These are phyloP conservation scores for Meteorus colon DNA, from an alignment of 2,888 invertebrate genomes.

Conservation along the genomic window DNA sequence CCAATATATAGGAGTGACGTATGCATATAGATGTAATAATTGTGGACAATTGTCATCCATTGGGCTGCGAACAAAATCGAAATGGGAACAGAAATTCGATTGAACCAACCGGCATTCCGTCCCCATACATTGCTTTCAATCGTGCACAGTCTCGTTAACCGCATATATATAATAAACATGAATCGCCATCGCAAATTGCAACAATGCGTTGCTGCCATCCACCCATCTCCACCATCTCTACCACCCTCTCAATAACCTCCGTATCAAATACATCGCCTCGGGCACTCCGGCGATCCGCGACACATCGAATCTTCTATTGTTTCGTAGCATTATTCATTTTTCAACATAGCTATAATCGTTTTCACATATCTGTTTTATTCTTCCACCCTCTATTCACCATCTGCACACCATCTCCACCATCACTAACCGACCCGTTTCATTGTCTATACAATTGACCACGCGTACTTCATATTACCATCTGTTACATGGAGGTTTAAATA, in stretches of 20 bases:
- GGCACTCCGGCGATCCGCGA: conserved; percentile 53
- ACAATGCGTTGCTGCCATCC: conserved; percentile 61
- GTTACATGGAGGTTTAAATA: neutral
- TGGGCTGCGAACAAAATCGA: conserved; percentile 69
- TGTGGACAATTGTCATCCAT: conserved; percentile 67
- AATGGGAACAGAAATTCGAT: conserved; percentile 72
- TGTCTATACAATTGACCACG: neutral
- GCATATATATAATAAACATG: conserved; percentile 47
- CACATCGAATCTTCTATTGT: conserved; percentile 67
- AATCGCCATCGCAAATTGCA: conserved; percentile 71
- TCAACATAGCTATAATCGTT: too few relatives aligned
- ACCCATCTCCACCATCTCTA: conserved; percentile 44
- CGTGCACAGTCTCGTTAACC: conserved; percentile 40
- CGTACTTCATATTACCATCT: neutral
- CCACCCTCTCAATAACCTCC: conserved; percentile 42
- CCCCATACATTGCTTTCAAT: conserved; percentile 19
- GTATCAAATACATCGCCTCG: conserved; percentile 49
- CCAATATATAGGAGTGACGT: too few relatives aligned
- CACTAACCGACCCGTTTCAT: neutral
- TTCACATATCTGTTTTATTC: conserved; percentile 40
- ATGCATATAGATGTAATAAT: conserved; percentile 47
- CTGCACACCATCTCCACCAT: neutral
- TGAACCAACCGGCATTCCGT: conserved; percentile 60
- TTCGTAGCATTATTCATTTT: conserved; percentile 58
- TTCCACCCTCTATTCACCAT: neutral